phyloP scores from a whole-genome alignment of 2,113 vertebrate genomes.

The Heteronetta atricapilla region DNA sequence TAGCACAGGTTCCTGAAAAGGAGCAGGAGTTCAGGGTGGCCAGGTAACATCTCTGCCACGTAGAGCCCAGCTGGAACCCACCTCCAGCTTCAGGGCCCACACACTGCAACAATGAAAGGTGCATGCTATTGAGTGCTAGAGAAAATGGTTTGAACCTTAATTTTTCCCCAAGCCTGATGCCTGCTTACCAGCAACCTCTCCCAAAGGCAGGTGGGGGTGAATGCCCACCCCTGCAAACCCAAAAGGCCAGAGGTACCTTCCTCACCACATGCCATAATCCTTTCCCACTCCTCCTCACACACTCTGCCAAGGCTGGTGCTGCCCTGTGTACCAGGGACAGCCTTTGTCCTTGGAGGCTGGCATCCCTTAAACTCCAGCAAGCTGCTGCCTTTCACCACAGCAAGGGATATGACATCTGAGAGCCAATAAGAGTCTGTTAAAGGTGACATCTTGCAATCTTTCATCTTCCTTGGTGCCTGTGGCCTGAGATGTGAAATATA shows the following conservation, averaged over 20 bases:
- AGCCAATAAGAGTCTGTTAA: background rate
- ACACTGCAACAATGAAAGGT: background rate
- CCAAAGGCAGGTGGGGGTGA: background rate
- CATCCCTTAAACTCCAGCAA: background rate
- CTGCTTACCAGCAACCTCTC: background rate
- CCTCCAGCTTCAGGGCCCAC: background rate
- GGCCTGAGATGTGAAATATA: background rate
- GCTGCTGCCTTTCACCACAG: background rate
- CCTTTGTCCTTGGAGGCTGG: background rate
- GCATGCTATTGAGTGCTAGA: background rate
- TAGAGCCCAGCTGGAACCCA: background rate
- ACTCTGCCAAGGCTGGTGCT: background rate
- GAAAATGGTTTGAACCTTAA: background rate
- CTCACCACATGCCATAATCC: background rate
- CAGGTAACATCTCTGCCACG: background rate
- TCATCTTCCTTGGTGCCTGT: background rate
- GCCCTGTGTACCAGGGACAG: background rate
- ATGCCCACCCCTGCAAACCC: fast-evolving
- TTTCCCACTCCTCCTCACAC: background rate
- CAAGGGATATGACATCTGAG: background rate
- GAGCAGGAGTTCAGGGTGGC: background rate
- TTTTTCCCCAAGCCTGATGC: background rate
- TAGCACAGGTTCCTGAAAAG: background rate
- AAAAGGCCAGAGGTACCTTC: background rate
- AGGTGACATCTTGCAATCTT: background rate